A percentile compares a stretch with the other conserved stretches of the same genome.
phyloP scores from a whole-genome alignment of 2,113 vertebrate genomes.

The Phodopus roborovskii region DNA sequence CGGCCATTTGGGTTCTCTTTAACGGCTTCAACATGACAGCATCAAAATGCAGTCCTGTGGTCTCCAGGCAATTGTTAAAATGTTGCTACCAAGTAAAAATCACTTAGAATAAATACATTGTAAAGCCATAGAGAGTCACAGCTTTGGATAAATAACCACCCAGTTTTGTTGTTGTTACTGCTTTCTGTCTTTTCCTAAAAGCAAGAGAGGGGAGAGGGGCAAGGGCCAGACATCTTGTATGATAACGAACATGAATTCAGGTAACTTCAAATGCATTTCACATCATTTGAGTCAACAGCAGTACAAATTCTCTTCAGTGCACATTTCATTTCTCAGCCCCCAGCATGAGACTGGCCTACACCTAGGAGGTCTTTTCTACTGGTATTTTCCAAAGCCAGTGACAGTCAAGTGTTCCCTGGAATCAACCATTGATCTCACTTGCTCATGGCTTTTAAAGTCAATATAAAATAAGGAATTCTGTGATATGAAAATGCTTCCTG shows the following conservation, averaged over 20 bases:
- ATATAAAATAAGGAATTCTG: not conserved
- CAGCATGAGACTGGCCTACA: not conserved
- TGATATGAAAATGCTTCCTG: not conserved
- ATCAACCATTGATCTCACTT: not conserved
- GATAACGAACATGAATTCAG: not conserved
- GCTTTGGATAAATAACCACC: not conserved
- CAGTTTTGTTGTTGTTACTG: not conserved
- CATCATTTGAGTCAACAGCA: not conserved
- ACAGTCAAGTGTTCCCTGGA: slow-evolving; percentile 3
- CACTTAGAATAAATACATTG: not conserved
- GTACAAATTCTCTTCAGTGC: not conserved
- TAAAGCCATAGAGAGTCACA: not conserved
- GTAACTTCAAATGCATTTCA: not conserved
- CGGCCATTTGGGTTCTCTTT: not conserved
- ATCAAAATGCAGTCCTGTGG: not conserved
- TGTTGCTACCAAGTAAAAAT: not conserved
- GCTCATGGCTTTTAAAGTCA: not conserved
- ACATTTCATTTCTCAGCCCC: not conserved
- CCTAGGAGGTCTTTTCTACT: not conserved
- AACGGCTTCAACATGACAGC: not conserved
- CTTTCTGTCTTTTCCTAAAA: not conserved
- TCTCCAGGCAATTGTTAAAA: not conserved
- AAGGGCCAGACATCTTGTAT: not conserved
- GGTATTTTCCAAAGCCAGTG: slow-evolving; percentile 18
- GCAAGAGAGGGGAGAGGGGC: accelerated